Percentiles rank a stretch among this genome's conserved stretches.
Evolutionary conservation across 2,797 vertebrate genomes (phyloP).

Genomic region (Cuniculus paca): DNA sequence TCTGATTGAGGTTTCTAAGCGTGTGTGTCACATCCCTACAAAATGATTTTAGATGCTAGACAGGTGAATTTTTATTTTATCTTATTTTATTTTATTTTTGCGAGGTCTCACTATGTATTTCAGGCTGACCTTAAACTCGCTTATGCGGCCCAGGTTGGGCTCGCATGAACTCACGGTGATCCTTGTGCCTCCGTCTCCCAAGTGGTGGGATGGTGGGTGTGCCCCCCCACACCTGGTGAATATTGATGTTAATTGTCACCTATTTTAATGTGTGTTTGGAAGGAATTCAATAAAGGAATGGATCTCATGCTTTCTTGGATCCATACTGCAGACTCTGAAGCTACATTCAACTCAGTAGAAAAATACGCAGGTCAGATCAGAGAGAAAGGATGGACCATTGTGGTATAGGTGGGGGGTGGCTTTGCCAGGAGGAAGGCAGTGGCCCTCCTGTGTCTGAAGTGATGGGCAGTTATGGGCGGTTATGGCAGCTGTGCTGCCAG

Average conservation of each 20-base stretch:
- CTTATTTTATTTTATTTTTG: background rate
- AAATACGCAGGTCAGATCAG: background rate
- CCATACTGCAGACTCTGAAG: background rate
- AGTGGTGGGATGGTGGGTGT: too few species aligned
- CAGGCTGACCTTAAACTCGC: too few species aligned
- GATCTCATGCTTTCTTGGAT: background rate
- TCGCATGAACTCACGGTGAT: too few species aligned
- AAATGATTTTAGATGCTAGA: background rate
- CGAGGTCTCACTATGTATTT: background rate
- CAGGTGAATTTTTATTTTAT: constrained; percentile 2
- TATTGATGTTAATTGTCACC: background rate
- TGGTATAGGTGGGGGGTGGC: background rate
- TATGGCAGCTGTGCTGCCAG: too few species aligned
- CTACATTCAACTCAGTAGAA: background rate
- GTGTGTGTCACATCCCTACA: background rate
- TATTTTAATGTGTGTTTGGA: background rate
- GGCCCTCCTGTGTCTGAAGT: background rate
- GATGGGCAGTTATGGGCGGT: background rate
- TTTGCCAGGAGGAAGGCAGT: background rate
- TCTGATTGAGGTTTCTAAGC: background rate
- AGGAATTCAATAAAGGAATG: background rate
- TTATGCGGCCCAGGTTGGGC: too few species aligned
- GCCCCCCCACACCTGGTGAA: background rate
- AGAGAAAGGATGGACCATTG: background rate
- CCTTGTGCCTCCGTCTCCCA: too few species aligned